Base-by-base conservation (phyloP, 1,140 invertebrate genomes). In the Sycobia sp. region DNA sequence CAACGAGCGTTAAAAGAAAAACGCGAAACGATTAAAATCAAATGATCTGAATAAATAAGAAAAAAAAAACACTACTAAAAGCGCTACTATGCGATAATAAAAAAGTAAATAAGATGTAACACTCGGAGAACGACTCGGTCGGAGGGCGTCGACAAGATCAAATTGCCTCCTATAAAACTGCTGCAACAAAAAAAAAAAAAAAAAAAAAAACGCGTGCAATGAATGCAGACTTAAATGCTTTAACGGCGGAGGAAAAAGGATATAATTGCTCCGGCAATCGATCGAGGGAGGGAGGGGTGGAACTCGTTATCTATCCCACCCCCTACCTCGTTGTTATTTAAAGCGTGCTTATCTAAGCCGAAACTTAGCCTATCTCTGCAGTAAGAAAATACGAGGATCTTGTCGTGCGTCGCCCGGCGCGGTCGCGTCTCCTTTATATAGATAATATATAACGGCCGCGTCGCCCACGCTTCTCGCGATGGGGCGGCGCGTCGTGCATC, bases 391-490 rank as follows among this genome's bases (percentile, higher is more conserved):
- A 32, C 25, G 23, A n/a, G 38, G 55, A 57, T 57, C 34, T 47
- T 39, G 44, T 39, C 22, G 11, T 20, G 44, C 44, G 32, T 58
- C 44, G 32, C 14, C 55, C 43, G n/a, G n/a, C n/a, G 32, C 25
- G 55, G 25, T 57, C 27, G 27, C 39, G 7, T 53, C 32, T 36
- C 44, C 22, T 2, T 3, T n/a, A n/a, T n/a, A n/a, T n/a, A n/a
- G n/a, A n/a, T n/a, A n/a, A n/a, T n/a, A n/a, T n/a, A n/a, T 13
- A 23, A 38, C 34, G 13, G 7, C 18, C 23, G 51, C 51, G n/a
- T 18, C 62, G 66, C 66, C 66, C 64, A 70, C 67, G 69, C 67
- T 61, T 41, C 10, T 53, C 50, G 18, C 34, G 50, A n/a, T n/a
- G 23, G 20, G 50, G 20, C 34, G 18, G 11, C 29, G 29, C 49